These are phyloP conservation scores for Montipora efflorescens DNA, from an alignment of 64 coral and sea anemone genomes.

Conservation along the genomic window DNA sequence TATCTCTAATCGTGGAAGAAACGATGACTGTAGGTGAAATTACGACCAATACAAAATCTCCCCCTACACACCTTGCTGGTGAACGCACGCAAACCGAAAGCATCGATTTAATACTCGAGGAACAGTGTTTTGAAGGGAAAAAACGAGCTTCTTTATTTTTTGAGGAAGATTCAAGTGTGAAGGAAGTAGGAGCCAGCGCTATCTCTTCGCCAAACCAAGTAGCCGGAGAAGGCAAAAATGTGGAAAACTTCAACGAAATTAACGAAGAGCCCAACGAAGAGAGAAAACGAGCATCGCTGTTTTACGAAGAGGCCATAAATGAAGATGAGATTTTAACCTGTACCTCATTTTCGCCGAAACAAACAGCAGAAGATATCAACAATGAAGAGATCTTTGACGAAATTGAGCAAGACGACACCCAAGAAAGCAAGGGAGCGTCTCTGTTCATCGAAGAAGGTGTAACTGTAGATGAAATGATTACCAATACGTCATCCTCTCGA, in stretches of 20 bases:
- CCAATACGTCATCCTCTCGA: background rate
- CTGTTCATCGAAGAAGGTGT: background rate
- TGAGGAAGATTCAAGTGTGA: background rate
- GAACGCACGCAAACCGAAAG: background rate
- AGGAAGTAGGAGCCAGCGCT: background rate
- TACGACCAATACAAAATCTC: no score
- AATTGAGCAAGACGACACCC: background rate
- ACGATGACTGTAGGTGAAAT: no score
- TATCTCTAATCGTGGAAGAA: no score
- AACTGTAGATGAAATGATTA: background rate
- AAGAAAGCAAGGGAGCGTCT: background rate
- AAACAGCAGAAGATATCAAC: background rate
- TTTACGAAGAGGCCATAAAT: background rate
- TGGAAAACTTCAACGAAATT: background rate
- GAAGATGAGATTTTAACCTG: background rate
- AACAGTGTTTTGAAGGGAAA: background rate
- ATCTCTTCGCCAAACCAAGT: background rate
- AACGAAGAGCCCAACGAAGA: background rate
- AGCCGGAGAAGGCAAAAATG: background rate
- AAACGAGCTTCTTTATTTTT: background rate
- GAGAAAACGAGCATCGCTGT: background rate
- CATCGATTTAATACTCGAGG: background rate
- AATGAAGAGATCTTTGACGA: background rate
- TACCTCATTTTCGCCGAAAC: background rate
- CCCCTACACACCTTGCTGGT: no score